Evolutionary conservation across 2,888 invertebrate genomes (phyloP).

Genomic region (Tigriopus californicus): DNA sequence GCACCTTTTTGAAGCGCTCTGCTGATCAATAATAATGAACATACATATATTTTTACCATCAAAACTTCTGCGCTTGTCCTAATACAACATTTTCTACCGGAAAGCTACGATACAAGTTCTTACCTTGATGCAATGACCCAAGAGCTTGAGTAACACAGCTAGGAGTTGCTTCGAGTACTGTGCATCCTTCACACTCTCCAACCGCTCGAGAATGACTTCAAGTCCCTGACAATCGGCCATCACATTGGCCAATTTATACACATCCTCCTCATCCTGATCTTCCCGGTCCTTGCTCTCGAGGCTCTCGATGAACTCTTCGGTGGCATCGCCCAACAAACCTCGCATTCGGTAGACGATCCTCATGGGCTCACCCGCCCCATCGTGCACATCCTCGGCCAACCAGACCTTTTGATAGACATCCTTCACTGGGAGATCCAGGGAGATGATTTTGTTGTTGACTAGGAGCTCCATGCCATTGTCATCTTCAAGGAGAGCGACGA

Average conservation of each 20-base stretch:
- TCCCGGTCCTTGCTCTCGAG: slow-evolving; percentile 62
- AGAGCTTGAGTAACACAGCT: slow-evolving; percentile 70
- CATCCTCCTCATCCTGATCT: slow-evolving; percentile 82
- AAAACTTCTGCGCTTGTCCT: no score
- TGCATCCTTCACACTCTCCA: slow-evolving; percentile 64
- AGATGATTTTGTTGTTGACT: slow-evolving; percentile 95
- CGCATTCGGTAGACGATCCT: slow-evolving; percentile 93
- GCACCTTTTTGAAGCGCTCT: no score
- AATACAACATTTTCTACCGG: no score
- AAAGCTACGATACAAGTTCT: background rate
- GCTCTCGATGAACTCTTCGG: slow-evolving; percentile 94
- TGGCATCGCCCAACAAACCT: slow-evolving; percentile 89
- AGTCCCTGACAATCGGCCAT: slow-evolving; percentile 58
- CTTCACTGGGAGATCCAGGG: slow-evolving; percentile 82
- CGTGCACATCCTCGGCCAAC: slow-evolving; percentile 46
- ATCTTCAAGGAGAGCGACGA: slow-evolving; percentile 91
- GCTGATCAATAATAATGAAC: no score
- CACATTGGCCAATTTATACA: slow-evolving; percentile 73
- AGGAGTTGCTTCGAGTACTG: slow-evolving; percentile 68
- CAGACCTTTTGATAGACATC: slow-evolving; percentile 42
- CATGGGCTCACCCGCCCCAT: slow-evolving; percentile 61
- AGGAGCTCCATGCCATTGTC: slow-evolving; percentile 96
- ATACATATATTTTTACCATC: no score
- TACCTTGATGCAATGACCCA: slow-evolving; percentile 66
- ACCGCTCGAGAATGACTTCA: slow-evolving; percentile 54